Percentiles rank a stretch among this genome's conserved stretches.
Evolutionary conservation across 1,140 invertebrate genomes (phyloP).

Genomic region (Nephotettix cincticeps): DNA sequence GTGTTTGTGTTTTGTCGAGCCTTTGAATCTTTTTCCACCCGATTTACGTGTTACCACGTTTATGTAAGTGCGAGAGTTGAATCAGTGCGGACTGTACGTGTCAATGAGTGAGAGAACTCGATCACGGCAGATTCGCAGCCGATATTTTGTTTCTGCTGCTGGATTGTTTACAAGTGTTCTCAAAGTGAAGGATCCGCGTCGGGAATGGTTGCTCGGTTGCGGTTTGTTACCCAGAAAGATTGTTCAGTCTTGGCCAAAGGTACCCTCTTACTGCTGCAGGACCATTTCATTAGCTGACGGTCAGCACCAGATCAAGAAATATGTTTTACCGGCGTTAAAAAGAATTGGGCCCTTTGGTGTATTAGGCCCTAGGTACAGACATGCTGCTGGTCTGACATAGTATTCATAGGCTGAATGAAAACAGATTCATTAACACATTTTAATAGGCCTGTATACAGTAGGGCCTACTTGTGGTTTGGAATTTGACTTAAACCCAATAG

Average conservation of each 20-base stretch:
- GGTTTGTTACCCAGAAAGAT: conserved; percentile 3
- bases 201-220: conserved; percentile 28
- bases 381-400: conserved; percentile 34
- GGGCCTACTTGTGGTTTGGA: too few species aligned
- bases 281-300: conserved; percentile 49
- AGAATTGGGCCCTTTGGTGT: conserved; percentile 37
- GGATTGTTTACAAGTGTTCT: conserved; percentile 7
- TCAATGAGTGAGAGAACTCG: conserved; percentile 21
- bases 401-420: background rate
- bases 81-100: background rate
- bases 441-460: too few species aligned
- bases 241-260: conserved; percentile 18
- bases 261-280: conserved; percentile 27
- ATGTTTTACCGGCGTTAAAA: conserved; percentile 37
- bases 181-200: conserved; percentile 21
- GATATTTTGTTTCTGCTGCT: background rate
- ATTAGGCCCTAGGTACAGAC: conserved; percentile 30
- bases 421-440: too few species aligned
- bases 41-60: background rate
- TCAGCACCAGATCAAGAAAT: conserved; percentile 44
- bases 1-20: conserved; percentile 12
- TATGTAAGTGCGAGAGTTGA: background rate
- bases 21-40: background rate
- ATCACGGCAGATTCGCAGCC: background rate
- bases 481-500: too few species aligned